Base-by-base conservation (phyloP, 2,113 vertebrate species). In the Coryphaenoides rupestris region DNA sequence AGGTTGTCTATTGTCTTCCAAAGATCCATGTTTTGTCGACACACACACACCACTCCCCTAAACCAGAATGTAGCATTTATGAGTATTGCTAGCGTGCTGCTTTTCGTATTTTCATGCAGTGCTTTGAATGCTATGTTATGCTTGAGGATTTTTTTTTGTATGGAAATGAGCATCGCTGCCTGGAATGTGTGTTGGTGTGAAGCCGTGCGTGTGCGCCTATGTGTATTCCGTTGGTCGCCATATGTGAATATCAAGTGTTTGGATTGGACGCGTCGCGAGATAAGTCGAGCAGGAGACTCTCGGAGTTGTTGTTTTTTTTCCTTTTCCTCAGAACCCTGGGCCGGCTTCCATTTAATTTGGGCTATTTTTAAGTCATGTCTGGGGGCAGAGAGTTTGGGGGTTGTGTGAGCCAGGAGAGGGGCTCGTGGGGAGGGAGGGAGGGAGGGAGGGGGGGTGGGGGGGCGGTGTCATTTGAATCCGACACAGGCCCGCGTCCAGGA, bases 301-400 rank as follows among this genome's bases (percentile, higher is more conserved):
- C 56, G 60, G 71, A 65, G 13, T 24, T 67, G 45, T 74, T 76
- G 74, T 77, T 72, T 53, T 76, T 75, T 77, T 72, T 53, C 65
- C 46, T 60, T 28, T 79, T 89, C 87, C 88, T 83, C 82, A 75
- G 85, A 88, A 87, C 74, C 75, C 76, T 3, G n/a, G 79, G 77
- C 66, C 62, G 6, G 50, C 76, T 88, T 81, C 80, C 76, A 79
- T 79, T 47, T 19, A 81, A 75, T 69, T 1, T 1, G 54, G 68
- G 74, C 83, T 92, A 92, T 91, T 89, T 92, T 88, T 91, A 91
- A 75, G 47, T 1, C 15, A 33, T 58, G 45, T 66, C 45, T 16
- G n/a, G 7, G 46, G 55, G 45, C 17, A 56, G 16, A 57, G 75
- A 58, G 23, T 66, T 45, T 40, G 33, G 33, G n/a, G 33, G 33